Evolutionary conservation across 2,797 vertebrate genomes (phyloP).

Genomic region (Euphonia xanthogaster): DNA sequence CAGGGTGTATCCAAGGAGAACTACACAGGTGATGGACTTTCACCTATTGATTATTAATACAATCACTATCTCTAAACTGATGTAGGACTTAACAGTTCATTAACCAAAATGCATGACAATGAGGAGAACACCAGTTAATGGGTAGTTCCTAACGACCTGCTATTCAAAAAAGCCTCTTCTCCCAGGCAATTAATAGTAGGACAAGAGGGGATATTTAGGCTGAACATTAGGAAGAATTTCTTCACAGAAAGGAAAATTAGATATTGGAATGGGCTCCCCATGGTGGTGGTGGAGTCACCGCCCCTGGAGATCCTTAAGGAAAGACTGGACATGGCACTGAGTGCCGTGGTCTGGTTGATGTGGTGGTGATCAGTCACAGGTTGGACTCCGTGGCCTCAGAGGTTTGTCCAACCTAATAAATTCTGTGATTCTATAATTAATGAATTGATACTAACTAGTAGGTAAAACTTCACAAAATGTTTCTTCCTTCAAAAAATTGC

Average conservation of each 20-base stretch:
- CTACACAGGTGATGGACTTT: background rate
- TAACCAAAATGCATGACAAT: background rate
- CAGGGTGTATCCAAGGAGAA: background rate
- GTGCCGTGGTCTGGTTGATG: background rate
- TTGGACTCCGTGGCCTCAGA: background rate
- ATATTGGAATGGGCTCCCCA: background rate
- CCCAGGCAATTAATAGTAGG: background rate
- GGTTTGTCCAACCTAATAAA: background rate
- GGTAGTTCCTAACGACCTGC: background rate
- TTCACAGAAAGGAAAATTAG: background rate
- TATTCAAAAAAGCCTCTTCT: background rate
- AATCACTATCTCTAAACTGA: background rate
- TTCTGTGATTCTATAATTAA: background rate
- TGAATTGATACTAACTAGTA: background rate
- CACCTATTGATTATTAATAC: background rate
- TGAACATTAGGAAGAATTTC: background rate
- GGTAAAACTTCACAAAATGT: background rate
- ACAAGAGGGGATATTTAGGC: background rate
- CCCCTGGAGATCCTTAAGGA: background rate
- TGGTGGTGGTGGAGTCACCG: rapidly evolving
- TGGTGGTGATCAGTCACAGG: background rate
- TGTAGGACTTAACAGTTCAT: background rate
- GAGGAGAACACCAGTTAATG: background rate
- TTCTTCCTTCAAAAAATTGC: background rate
- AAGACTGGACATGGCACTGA: background rate